A percentile compares a stretch with the other conserved stretches of the same genome.
Evolutionary conservation across 2,888 invertebrate genomes (phyloP).

Genomic region (Sinohyriopsis cumingii): DNA sequence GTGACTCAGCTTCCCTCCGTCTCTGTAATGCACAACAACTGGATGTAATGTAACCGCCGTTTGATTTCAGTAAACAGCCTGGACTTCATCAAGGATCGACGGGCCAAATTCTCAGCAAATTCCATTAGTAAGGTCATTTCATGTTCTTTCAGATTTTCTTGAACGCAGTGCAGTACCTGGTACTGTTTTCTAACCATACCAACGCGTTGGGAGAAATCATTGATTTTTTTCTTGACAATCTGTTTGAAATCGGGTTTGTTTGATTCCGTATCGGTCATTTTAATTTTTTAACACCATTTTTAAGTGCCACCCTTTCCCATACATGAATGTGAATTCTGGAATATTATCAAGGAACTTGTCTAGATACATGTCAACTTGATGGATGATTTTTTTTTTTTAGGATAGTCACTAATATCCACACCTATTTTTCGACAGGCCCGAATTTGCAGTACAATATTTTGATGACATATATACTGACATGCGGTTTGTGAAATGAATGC

Average conservation of each 20-base stretch:
- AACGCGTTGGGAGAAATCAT: constrained; percentile 30
- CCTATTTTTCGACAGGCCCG: constrained; percentile 12
- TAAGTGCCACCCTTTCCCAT: constrained; percentile 20
- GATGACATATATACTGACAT: constrained; percentile 31
- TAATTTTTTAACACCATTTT: constrained; percentile 15
- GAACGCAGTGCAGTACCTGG: constrained; percentile 8
- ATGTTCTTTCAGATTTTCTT: constrained; percentile 25
- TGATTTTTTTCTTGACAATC: constrained; percentile 14
- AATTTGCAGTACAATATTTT: constrained; percentile 23
- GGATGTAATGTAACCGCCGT: constrained; percentile 34
- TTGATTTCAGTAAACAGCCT: constrained; percentile 30
- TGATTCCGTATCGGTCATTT: constrained; percentile 10
- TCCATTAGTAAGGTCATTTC: constrained; percentile 34
- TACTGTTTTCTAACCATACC: constrained; percentile 29
- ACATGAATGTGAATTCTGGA: constrained; percentile 9
- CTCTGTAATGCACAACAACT: constrained; percentile 27
- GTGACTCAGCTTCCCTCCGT: constrained; percentile 8
- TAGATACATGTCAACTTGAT: constrained; percentile 2
- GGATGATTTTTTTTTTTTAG: constrained; percentile 17
- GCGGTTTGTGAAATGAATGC: constrained; percentile 11
- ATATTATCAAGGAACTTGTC: constrained; percentile 8
- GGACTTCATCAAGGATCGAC: not conserved
- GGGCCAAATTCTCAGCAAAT: constrained; percentile 33
- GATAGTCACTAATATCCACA: constrained; percentile 9
- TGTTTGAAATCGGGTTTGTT: constrained; percentile 11